These are phyloP conservation scores for Morbakka virulenta DNA, from an alignment of 30 jellyfish, hydroid and myxozoan genomes.

Conservation along the genomic window DNA sequence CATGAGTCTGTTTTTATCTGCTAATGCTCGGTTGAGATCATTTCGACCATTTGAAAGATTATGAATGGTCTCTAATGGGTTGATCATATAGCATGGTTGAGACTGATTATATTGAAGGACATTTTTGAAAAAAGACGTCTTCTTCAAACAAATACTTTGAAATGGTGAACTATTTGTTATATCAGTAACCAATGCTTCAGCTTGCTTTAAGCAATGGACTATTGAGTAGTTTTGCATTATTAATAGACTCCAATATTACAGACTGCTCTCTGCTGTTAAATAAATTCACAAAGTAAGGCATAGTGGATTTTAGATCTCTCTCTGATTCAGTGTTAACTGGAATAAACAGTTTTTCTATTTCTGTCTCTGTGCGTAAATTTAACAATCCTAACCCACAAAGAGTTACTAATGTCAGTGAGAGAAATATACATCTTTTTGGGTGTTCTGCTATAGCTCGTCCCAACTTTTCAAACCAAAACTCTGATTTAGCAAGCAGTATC, in stretches of 20 bases:
- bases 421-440: constrained; percentile 37
- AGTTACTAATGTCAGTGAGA: constrained; percentile 6
- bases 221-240: constrained; percentile 11
- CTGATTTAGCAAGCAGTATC: constrained; percentile 20
- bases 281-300: constrained; percentile 21
- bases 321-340: constrained; percentile 44
- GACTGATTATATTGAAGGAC: background rate
- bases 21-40: background rate
- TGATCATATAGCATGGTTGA: constrained; percentile 22
- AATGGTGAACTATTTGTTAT: constrained; percentile 13
- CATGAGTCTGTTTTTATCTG: background rate
- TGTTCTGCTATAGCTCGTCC: constrained; percentile 46
- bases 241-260: constrained; percentile 12
- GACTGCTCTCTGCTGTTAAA: constrained; percentile 47
- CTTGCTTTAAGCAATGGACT: constrained; percentile 16
- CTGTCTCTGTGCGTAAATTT: constrained; percentile 12
- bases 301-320: constrained; percentile 18
- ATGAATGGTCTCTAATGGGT: constrained; percentile 30
- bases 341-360: constrained; percentile 38
- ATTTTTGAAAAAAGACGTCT: constrained; percentile 8
- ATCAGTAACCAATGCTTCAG: background rate
- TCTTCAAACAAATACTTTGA: background rate
- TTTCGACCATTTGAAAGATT: background rate
- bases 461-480: constrained; percentile 27
- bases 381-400: constrained; percentile 44